Evolutionary conservation across 2,113 vertebrate species (phyloP), one percentile per base, ranked within the genome.

Genomic region (Cyanoliseus patagonus): DNA sequence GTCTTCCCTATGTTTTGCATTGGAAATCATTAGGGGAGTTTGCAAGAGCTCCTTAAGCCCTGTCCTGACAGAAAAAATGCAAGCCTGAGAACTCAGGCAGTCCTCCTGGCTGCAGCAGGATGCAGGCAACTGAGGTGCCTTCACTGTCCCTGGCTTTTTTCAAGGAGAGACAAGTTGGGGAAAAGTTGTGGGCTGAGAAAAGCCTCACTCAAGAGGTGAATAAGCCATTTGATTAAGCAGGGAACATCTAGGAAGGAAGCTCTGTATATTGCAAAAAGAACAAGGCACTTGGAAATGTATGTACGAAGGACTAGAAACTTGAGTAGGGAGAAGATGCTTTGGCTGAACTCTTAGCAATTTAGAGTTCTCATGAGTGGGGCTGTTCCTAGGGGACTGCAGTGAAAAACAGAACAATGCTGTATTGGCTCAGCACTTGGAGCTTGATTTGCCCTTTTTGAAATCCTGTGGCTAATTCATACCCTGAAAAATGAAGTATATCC

Each of bases 271-370:
- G 69, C 86, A 94, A 94, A 95, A 89, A 86, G 70, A 92, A 92
- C 77, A 69, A 95, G 93, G 66, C 52, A 31, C 81, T 89, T 85
- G 77, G 69, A 92, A 89, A 86, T 0, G 3, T 39, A 66, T 28
- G 84, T 62, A 92, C 84, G 89, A 91, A 94, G 62, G 78, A 66
- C 78, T 73, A 73, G 95, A 94, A 97, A 94, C 87, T 69, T 49
- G 93, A 95, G 94, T 47, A 86, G 86, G 91, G 86, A 95, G 91
- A 93, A 93, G 92, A 92, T 73, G 94, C 94, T 95, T 92, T 94
- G 93, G 93, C 91, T 95, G 95, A 96, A 95, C 92, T 91, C 41
- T 49, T 8, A 24, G 75, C 49, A 77, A 74, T 90, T 89, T 16
- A 31, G 88, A 94, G 78, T 77, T 95, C 91, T 92, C 89, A 37